Percentiles rank a stretch among this genome's conserved stretches.
phyloP scores from a whole-genome alignment of 2,113 vertebrate species.

The Cyanoderma ruficeps region DNA sequence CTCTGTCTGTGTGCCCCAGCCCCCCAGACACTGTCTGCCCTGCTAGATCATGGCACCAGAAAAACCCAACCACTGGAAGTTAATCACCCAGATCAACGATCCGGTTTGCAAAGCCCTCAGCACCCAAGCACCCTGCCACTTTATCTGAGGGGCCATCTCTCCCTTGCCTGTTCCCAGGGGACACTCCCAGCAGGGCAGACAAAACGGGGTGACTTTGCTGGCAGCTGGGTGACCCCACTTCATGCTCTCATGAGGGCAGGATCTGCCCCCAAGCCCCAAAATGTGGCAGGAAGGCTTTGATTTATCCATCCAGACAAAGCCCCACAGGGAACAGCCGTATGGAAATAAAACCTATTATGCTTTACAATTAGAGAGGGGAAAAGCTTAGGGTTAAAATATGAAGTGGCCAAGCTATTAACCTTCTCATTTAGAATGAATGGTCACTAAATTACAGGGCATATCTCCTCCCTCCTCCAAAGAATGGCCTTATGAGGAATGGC shows the following conservation, averaged over 20 bases:
- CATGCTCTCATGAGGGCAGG: not conserved
- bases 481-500: conserved; percentile 46
- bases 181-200: not conserved
- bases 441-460: conserved; percentile 48
- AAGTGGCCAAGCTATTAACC: conserved; percentile 54
- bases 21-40: not conserved
- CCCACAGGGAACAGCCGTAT: not conserved
- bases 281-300: not conserved
- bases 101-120: not conserved
- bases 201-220: not conserved
- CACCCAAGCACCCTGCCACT: not conserved
- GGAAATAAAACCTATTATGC: conserved; percentile 4
- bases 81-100: not conserved
- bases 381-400: not conserved
- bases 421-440: conserved; percentile 45
- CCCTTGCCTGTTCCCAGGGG: not conserved
- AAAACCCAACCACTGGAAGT: rapidly evolving
- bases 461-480: conserved; percentile 17
- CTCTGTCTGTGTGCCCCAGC: not conserved
- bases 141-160: not conserved
- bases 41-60: not conserved
- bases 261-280: not conserved
- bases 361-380: not conserved
- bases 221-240: not conserved
- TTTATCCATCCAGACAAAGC: not conserved